Conservation (phyloP, 2,797 vertebrate genomes). For the Galago senegalensis region DNA sequence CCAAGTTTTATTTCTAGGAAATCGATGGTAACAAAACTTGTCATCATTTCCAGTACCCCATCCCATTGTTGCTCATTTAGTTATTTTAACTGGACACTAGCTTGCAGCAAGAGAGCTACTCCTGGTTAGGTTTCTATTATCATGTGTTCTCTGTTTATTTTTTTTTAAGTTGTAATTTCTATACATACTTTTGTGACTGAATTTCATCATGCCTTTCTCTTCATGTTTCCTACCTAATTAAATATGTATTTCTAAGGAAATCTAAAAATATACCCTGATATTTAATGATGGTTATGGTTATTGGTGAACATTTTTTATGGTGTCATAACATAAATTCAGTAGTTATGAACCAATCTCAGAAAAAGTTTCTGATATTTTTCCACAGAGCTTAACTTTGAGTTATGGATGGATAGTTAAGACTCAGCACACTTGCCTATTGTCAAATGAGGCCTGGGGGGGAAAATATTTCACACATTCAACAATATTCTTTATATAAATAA, state of each 20-base stretch:
- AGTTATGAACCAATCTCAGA: conserved; percentile 47
- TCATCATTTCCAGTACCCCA: neutral
- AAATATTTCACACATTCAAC: conserved; percentile 41
- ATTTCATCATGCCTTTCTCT: conserved; percentile 34
- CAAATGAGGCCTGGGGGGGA: neutral
- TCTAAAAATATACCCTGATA: neutral
- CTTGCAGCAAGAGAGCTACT: neutral
- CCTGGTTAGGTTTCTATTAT: neutral
- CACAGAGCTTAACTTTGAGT: neutral
- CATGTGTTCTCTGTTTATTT: neutral
- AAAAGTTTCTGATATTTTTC: conserved; percentile 25
- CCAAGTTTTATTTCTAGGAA: conserved; percentile 16
- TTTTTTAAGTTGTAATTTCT: conserved; percentile 1
- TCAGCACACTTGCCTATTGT: neutral
- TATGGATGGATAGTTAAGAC: neutral
- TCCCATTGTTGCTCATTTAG: neutral
- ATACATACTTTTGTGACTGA: neutral
- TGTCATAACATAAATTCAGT: conserved; percentile 38
- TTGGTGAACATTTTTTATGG: neutral
- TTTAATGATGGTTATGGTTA: neutral
- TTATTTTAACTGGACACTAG: conserved; percentile 3
- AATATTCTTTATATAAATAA: conserved; percentile 49
- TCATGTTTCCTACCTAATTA: conserved; percentile 14
- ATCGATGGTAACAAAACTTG: neutral
- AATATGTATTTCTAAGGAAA: conserved; percentile 9